Base-by-base conservation (phyloP, 2,797 vertebrate genomes). In the Pseudomugil tenellus region DNA sequence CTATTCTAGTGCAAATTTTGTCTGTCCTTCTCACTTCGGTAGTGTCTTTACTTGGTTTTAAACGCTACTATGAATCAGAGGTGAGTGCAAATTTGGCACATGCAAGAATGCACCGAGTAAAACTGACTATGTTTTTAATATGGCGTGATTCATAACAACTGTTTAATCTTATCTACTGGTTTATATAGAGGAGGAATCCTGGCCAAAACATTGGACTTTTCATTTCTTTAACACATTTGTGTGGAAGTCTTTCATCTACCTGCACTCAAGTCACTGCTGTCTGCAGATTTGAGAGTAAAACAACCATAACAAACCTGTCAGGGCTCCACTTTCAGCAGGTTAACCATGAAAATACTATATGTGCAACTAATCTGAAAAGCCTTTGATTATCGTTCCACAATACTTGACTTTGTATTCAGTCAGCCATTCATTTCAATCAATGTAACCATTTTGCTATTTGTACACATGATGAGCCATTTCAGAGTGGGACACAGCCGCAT, bases 371-470 rank as follows among this genome's bases (percentile, higher is more conserved):
- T 75, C 59, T 58, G 54, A 72, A 26, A n/a, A 70, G 70, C 57
- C 54, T 41, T 63, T 85, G 17, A 78, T 79, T 71, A 51, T 19
- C 0, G 55, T 79, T 80, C 67, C 59, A 55, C 37, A 10, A 28
- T 55, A 74, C 2, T 29, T 55, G 58, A 39, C 58, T 43, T 58
- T 3, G n/a, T 35, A 34, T 54, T 70, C 75, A 64, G 13, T 63
- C 72, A 81, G 61, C 60, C 52, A 56, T 84, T 76, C 4, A 67
- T 77, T 87, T 72, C 74, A 72, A 82, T 85, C 64, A 85, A 72
- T 72, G 19, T 23, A 53, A 41, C 10, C 41, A 16, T 23, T 0
- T 53, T 19, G 17, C 21, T 35, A 43, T 25, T 57, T 26, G 41
- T 28, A 41, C 39, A 41, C 39, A 41, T 41, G 14, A 39, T 39